Base-by-base conservation (phyloP, 1,140 invertebrate genomes). In the Pogonomyrmex californicus region DNA sequence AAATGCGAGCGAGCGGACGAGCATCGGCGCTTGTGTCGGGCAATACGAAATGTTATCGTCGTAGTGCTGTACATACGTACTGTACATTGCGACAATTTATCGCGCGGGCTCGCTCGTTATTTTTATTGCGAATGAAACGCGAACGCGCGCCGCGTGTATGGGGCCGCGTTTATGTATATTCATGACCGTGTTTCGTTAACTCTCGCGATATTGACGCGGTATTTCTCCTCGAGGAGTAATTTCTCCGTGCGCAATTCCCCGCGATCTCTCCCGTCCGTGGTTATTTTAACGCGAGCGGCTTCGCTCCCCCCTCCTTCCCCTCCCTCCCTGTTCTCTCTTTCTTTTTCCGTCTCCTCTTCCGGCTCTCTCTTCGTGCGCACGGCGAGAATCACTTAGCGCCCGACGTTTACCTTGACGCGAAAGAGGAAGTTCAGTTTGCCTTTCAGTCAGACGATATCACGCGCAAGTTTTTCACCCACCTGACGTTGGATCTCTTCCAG, bases 401-500 rank as follows among this genome's bases (percentile, higher is more conserved):
- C 47, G 47, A 6, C 30, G 54, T 73, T 73, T 47, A 49, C 41
- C 58, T 12, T 73, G 38, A 82, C 66, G 47, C 51, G 23, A 17
- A 14, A 38, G 10, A 10, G 4, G 23, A 30, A 47, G 44, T 38
- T 33, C 51, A n/a, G 41, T 47, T 82, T 73, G 38, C 54, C 47
- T 36, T 36, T 36, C 38, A 36, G 47, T 30, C 51, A 33, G 44
- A 49, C 33, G 60, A 23, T 49, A 9, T 9, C n/a, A 0, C 10
- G 51, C 12, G 14, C 23, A 10, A 47, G 12, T 36, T 71, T n/a
- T 17, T 23, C 17, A 38, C 68, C 10, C 86, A 95, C 93, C 91
- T 87, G 6, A 91, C 87, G 10, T 94, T 91, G 12, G 94, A 94
- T 87, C 94, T 95, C 36, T 96, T 95, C 96, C 96, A 96, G 38